Evolutionary conservation across 2,888 invertebrate species (phyloP).

Genomic region (Camptogramma bilineatum): DNA sequence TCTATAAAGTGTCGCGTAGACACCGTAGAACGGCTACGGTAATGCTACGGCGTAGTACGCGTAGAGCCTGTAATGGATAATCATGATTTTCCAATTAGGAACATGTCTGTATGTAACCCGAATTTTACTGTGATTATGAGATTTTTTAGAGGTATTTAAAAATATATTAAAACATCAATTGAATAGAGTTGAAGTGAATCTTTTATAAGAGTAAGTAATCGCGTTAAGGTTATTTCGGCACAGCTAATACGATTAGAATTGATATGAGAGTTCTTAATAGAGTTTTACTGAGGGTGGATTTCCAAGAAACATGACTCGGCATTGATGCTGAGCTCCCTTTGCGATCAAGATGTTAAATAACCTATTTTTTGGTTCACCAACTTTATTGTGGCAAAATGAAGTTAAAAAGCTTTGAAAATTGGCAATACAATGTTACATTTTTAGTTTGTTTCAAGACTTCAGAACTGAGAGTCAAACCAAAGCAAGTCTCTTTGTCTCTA

Average conservation of each 20-base stretch:
- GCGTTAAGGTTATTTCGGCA: neutral
- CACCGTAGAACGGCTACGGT: conserved; percentile 14
- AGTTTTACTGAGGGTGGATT: conserved; percentile 46
- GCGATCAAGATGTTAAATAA: conserved; percentile 75
- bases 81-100: too few relatives aligned
- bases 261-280: conserved; percentile 34
- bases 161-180: neutral
- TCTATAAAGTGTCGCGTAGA: conserved; percentile 1
- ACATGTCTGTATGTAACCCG: neutral
- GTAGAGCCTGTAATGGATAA: too few relatives aligned
- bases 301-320: conserved; percentile 66
- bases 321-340: conserved; percentile 54
- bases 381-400: conserved; percentile 38
- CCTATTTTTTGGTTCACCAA: conserved; percentile 58
- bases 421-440: neutral
- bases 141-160: neutral
- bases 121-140: neutral
- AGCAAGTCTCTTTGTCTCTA: neutral
- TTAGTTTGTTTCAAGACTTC: neutral
- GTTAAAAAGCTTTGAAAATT: conserved; percentile 7
- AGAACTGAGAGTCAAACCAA: neutral
- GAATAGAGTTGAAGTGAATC: neutral
- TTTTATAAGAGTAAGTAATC: neutral
- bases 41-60: conserved; percentile 11
- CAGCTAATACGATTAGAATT: conserved; percentile 22